Conservation (phyloP, 2,113 vertebrate genomes). For the Misgurnus anguillicaudatus region DNA sequence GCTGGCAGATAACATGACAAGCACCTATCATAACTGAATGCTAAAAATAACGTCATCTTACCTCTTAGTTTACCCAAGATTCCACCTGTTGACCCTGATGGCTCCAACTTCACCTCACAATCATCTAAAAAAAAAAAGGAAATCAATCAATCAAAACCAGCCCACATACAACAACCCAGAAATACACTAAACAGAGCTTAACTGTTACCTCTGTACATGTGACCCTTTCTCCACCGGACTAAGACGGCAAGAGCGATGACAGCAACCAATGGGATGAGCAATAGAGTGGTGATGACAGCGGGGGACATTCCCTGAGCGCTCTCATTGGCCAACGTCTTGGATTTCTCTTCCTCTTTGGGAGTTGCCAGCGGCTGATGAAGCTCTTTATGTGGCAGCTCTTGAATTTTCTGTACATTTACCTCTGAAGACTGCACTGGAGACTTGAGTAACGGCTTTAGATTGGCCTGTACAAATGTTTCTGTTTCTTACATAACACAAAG, state of each 20-base stretch:
- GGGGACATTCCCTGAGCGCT: conserved; percentile 75
- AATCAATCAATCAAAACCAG: background rate
- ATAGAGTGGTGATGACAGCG: conserved; percentile 85
- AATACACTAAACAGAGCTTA: background rate
- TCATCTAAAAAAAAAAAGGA: conserved; percentile 71
- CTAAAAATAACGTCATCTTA: conserved; percentile 45
- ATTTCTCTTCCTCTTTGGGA: conserved; percentile 2
- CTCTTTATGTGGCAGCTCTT: conserved; percentile 16
- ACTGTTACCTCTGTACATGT: conserved; percentile 77
- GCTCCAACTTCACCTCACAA: conserved; percentile 84
- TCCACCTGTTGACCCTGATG: conserved; percentile 80
- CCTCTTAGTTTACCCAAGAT: conserved; percentile 91
- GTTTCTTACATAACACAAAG: conserved; percentile 70
- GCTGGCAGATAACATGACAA: too few species aligned
- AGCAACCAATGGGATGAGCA: conserved; percentile 83
- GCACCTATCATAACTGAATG: too few species aligned
- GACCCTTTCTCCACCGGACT: conserved; percentile 87
- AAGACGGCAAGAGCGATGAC: conserved; percentile 82
- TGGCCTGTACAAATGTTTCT: conserved; percentile 80
- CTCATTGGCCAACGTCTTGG: conserved; percentile 71
- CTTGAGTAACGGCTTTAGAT: conserved; percentile 75
- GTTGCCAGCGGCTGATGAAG: background rate
- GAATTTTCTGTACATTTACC: conserved; percentile 57
- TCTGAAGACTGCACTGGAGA: conserved; percentile 64
- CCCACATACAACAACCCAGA: background rate